phyloP scores from a whole-genome alignment of 2,888 invertebrate species.

The Drosophila glabriapex region DNA sequence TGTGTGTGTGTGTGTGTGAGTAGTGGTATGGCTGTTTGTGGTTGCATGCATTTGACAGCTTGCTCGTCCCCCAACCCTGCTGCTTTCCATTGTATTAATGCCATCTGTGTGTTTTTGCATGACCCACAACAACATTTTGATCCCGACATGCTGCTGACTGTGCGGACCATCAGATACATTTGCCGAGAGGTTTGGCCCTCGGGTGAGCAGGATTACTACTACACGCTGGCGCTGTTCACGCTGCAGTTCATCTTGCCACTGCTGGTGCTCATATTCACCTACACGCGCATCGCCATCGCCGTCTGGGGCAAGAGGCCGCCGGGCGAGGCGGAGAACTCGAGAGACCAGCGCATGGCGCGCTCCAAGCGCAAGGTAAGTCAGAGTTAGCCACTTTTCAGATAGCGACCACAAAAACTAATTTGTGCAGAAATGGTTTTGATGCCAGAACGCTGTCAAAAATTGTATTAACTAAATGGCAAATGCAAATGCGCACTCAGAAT shows the following conservation, averaged over 20 bases:
- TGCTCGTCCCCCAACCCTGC: neutral
- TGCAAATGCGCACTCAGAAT: slow-evolving; percentile 34
- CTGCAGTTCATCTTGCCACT: slow-evolving; percentile 95
- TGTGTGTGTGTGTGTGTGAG: slow-evolving; percentile 12
- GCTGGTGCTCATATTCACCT: slow-evolving; percentile 92
- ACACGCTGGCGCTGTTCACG: slow-evolving; percentile 91
- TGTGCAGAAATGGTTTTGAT: slow-evolving; percentile 44
- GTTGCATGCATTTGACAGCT: slow-evolving; percentile 45
- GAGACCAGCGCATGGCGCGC: slow-evolving; percentile 93
- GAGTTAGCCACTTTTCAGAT: slow-evolving; percentile 9
- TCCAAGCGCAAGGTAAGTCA: slow-evolving; percentile 93
- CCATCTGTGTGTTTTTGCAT: slow-evolving; percentile 30
- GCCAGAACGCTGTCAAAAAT: slow-evolving; percentile 11
- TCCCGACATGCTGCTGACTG: neutral
- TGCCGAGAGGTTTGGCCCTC: slow-evolving; percentile 91
- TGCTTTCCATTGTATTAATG: slow-evolving; percentile 25
- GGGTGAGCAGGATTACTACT: slow-evolving; percentile 89
- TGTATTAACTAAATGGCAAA: slow-evolving; percentile 46
- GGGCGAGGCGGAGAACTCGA: slow-evolving; percentile 93
- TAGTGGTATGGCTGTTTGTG: slow-evolving; percentile 16
- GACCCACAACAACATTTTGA: slow-evolving; percentile 20
- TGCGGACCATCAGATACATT: slow-evolving; percentile 87
- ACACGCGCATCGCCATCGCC: slow-evolving; percentile 93
- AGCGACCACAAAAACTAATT: slow-evolving; percentile 80
- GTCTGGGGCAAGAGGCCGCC: slow-evolving; percentile 95